Evolutionary conservation across 2,888 invertebrate species (phyloP).

Genomic region (Sturmia bella): DNA sequence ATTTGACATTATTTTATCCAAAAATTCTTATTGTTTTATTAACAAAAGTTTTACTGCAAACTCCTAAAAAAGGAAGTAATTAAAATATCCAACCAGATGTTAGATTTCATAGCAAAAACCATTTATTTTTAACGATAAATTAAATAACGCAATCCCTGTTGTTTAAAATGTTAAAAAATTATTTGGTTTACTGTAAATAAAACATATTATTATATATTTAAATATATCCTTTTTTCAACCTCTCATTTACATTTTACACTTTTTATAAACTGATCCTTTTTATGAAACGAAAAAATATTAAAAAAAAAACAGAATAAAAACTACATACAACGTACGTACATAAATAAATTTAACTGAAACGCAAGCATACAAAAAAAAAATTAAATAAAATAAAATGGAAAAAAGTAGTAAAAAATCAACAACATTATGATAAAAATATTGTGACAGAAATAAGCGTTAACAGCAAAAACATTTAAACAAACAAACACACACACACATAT

Average conservation of each 20-base stretch:
- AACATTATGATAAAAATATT: conserved; percentile 62
- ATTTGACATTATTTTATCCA: no score
- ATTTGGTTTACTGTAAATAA: conserved; percentile 17
- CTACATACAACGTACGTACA: no score
- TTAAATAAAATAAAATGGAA: conserved; percentile 21
- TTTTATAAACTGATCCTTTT: conserved; percentile 3
- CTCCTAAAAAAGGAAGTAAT: background rate
- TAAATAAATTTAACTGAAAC: no score
- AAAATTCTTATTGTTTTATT: no score
- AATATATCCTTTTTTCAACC: conserved; percentile 6
- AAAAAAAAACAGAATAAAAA: conserved; percentile 3
- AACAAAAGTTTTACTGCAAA: no score
- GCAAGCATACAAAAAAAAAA: no score
- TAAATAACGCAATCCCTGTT: background rate
- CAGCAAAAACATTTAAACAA: conserved; percentile 31
- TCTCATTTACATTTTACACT: conserved; percentile 10
- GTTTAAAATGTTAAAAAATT: background rate
- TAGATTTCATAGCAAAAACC: background rate
- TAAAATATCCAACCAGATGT: background rate
- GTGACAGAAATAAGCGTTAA: conserved; percentile 60
- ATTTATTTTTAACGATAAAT: background rate
- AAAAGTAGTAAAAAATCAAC: conserved; percentile 53
- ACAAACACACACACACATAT: conserved; percentile 11
- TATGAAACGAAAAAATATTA: background rate
- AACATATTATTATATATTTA: conserved; percentile 15